A percentile compares a stretch with the other conserved stretches of the same genome.
Conservation (phyloP, 2,797 vertebrate genomes). For the Dallia pectoralis region DNA sequence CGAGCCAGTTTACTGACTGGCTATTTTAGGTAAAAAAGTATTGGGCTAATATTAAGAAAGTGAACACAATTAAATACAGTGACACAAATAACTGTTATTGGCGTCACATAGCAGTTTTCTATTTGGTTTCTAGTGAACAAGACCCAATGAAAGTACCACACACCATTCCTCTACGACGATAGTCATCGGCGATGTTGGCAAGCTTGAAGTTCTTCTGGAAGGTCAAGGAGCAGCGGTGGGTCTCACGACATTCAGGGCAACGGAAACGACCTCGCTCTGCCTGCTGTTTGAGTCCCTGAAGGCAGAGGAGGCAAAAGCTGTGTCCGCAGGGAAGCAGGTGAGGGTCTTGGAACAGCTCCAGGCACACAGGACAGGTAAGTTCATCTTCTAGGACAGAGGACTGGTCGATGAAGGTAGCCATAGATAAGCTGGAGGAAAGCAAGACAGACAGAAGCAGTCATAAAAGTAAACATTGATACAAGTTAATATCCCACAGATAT, state of each 20-base stretch:
- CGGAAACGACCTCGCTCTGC: conserved; percentile 55
- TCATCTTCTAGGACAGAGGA: conserved; percentile 70
- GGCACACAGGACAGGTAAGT: conserved; percentile 74
- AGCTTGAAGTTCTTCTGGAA: conserved; percentile 76
- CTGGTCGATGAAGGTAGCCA: conserved; percentile 64
- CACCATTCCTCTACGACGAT: conserved; percentile 46
- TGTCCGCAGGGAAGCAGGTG: conserved; percentile 73
- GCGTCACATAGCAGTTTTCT: too few relatives aligned
- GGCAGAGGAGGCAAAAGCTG: conserved; percentile 73
- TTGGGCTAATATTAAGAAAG: neutral
- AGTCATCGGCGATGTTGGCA: conserved; percentile 71
- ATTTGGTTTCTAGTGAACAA: neutral
- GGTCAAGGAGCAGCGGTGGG: conserved; percentile 41
- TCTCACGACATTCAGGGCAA: conserved; percentile 73
- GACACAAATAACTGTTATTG: too few relatives aligned
- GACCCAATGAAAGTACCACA: neutral
- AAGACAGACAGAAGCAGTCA: neutral
- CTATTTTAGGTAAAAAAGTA: neutral
- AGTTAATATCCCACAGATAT: neutral
- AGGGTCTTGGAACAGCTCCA: conserved; percentile 71
- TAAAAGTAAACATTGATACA: neutral
- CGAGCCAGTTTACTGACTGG: neutral
- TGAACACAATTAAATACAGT: too few relatives aligned
- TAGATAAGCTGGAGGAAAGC: conserved; percentile 16
- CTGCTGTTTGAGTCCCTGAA: conserved; percentile 57